phyloP scores from a whole-genome alignment of 2,113 vertebrate species.

The Globicephala melas region DNA sequence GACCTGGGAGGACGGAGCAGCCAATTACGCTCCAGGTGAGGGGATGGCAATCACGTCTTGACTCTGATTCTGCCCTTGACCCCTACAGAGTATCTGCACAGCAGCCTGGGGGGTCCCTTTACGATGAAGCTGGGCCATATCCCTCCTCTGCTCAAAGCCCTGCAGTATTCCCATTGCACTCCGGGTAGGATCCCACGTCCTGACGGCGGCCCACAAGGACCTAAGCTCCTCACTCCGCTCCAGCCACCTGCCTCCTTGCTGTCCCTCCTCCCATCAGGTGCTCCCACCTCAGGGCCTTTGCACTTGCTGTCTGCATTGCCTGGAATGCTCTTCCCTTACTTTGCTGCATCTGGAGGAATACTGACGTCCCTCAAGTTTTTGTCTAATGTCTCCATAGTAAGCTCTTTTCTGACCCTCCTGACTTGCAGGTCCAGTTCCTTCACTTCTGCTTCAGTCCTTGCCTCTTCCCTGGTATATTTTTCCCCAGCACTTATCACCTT shows the following conservation, averaged over 20 bases:
- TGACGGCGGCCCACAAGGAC: background rate
- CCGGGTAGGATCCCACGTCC: background rate
- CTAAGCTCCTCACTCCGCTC: rapidly evolving
- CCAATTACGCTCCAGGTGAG: background rate
- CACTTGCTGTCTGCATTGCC: background rate
- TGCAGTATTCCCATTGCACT: rapidly evolving
- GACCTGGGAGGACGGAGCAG: conserved; percentile 54
- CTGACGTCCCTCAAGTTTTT: background rate
- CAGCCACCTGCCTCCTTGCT: background rate
- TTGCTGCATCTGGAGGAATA: background rate
- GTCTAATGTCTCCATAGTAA: background rate
- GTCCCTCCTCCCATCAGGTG: background rate
- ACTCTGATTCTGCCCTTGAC: background rate
- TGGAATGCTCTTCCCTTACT: background rate
- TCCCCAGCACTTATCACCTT: background rate
- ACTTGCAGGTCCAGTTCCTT: background rate
- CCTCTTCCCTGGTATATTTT: background rate
- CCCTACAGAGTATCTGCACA: background rate
- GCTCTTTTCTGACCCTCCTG: background rate
- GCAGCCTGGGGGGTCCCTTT: background rate
- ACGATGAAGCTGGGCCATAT: rapidly evolving
- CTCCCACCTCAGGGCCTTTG: background rate
- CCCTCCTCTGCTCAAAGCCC: background rate
- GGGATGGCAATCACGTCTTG: background rate
- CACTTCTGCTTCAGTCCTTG: background rate